Evolutionary conservation across 2,888 invertebrate genomes (phyloP), one percentile per base, ranked within the genome.

Genomic region (Lasioglossum malachurum): DNA sequence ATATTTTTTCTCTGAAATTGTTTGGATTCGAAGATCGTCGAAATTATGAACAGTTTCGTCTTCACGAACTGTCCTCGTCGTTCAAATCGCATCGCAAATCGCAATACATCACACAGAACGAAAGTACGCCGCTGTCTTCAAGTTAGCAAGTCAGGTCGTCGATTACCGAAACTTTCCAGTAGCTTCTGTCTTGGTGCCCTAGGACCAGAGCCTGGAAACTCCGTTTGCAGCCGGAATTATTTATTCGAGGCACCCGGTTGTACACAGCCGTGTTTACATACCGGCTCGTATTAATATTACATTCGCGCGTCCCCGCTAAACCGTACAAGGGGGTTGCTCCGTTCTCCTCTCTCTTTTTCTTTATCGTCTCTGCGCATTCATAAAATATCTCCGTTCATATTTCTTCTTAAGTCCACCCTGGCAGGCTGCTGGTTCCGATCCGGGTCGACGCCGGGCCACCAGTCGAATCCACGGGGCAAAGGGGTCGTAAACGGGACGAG

Each of bases 341-440:
- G 35, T 41, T 67, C 60, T 53, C 10, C 49, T 46, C 31, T 8
- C 76, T 23, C 44, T 73, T 73, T 5, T 67, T 76, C 60, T 75
- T 75, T 72, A 46, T 79, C 38, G 67, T 75, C 44, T 74, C 27
- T 49, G n/a, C 82, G 72, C 74, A 72, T 87, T 86, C 71, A 72
- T 79, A 78, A 87, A 80, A 82, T 57, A 86, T 86, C 78, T 78
- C 60, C 72, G 80, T 84, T 84, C 86, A 83, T 88, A 86, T 85
- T 84, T 86, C 87, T 89, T 81, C 83, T 82, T 78, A 84, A 85
- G 81, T 84, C 83, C 73, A 44, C 57, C 31, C 75, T 72, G 80
- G 82, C 83, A 78, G 82, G 57, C 73, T 57, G 75, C 77, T 49
- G 49, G 82, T 76, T 76, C 82, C 78, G 76, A 78, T 78, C 53